Evolutionary conservation across 2,113 vertebrate species (phyloP), one percentile per base, ranked within the genome.

Genomic region (Hippocampus comes): DNA sequence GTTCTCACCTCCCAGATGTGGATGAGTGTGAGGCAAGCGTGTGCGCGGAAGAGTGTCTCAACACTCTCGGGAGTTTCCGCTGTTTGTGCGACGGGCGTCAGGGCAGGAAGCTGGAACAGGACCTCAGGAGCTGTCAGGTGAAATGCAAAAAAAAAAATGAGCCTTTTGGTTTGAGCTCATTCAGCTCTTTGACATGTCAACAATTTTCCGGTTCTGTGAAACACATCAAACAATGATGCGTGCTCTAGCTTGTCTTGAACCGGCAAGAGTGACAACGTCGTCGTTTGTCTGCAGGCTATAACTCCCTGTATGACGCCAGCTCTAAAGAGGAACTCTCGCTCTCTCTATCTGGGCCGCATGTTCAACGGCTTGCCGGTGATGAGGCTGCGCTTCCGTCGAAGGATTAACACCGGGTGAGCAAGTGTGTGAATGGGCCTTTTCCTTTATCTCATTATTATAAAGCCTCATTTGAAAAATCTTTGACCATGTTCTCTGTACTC

Each of bases 291-390:
- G 5, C 82, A 99, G 97, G 80, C 92, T 56, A 93, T 98, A 76
- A 81, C 95, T 79, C 92, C 95, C 0, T 95, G 94, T 30, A 89
- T 94, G 77, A 87, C 93, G 15, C 93, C 92, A 72, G 85, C 91
- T 67, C 74, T 90, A 84, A 94, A 91, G 88, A 96, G 93, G 87
- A 98, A 97, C 51, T n/a, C 95, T 38, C 95, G 92, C 55, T 96
- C 97, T 9, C 90, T 98, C 63, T 96, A 98, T 83, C 91, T 99
- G 80, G 97, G 97, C 60, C 95, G 97, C 73, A 95, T 98, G 94
- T 98, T 98, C 89, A 98, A 95, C 0, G 94, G 93, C 0, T 92
- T 93, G 14, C 96, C 97, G 0, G 95, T 98, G 67, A 94, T 98
- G 81, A 90, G 93, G 63, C 93, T 97, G 15, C 94, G 94, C 68